These are phyloP conservation scores for Pomacea maculata DNA, from an alignment of 1,140 invertebrate species.

Conservation along the genomic window DNA sequence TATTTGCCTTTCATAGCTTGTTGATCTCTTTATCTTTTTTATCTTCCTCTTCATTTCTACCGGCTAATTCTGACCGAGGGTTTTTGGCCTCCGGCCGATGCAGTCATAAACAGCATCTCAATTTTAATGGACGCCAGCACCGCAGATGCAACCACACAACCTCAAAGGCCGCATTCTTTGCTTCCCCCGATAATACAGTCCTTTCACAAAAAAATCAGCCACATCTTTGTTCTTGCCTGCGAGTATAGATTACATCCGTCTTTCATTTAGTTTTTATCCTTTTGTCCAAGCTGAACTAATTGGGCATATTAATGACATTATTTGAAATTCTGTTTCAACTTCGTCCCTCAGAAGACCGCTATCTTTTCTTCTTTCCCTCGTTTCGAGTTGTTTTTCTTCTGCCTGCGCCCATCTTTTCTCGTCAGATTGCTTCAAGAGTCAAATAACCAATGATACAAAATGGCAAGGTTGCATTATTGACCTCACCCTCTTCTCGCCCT, in stretches of 20 bases:
- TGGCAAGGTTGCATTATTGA: not conserved
- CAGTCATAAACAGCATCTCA: too few species aligned
- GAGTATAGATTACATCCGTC: conserved; percentile 8
- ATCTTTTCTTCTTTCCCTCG: not conserved
- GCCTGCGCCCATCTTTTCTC: not conserved
- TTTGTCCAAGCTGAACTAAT: conserved; percentile 18
- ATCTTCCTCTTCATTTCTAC: too few species aligned
- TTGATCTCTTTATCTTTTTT: too few species aligned
- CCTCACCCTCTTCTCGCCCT: not conserved
- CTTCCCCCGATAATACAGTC: not conserved
- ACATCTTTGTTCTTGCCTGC: not conserved
- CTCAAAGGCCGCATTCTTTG: too few species aligned
- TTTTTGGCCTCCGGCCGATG: too few species aligned
- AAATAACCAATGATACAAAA: conserved; percentile 8
- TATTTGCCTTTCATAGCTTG: too few species aligned
- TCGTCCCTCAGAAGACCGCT: conserved; percentile 2
- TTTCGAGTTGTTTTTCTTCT: not conserved
- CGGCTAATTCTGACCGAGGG: too few species aligned
- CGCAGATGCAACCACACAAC: too few species aligned
- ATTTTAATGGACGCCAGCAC: too few species aligned
- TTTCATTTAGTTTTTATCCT: not conserved
- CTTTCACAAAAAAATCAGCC: not conserved
- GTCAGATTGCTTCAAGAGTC: not conserved
- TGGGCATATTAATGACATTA: conserved; percentile 25
- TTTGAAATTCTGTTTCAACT: conserved; percentile 13